These are phyloP conservation scores for Catagonus wagneri DNA, from an alignment of 2,113 vertebrate species.

Conservation along the genomic window DNA sequence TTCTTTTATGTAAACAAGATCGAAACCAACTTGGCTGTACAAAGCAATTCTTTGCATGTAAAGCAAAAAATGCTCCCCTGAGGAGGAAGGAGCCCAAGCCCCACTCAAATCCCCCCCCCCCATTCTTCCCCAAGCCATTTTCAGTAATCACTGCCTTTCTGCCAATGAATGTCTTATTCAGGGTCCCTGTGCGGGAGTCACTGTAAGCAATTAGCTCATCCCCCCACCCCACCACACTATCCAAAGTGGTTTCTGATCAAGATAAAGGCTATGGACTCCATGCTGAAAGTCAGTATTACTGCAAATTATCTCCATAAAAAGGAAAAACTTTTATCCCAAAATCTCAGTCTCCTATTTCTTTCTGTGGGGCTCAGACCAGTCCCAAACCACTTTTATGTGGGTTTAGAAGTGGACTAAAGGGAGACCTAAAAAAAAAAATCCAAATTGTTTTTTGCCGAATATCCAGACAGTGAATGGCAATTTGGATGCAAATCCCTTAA, in stretches of 20 bases:
- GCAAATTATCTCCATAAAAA: slow-evolving; percentile 78
- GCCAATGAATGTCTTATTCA: slow-evolving; percentile 62
- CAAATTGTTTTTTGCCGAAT: neutral
- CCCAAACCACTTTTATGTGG: slow-evolving; percentile 66
- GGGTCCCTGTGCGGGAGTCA: slow-evolving; percentile 59
- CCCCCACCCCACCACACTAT: neutral
- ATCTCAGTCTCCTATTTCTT: slow-evolving; percentile 58
- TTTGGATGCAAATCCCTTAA: slow-evolving; percentile 49
- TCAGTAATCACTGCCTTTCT: slow-evolving; percentile 55
- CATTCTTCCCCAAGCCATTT: slow-evolving; percentile 41
- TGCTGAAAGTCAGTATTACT: slow-evolving; percentile 75
- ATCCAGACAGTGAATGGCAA: neutral
- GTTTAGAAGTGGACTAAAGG: slow-evolving; percentile 60
- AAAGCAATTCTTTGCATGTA: slow-evolving; percentile 78
- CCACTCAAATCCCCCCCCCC: neutral
- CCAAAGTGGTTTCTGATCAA: slow-evolving; percentile 73
- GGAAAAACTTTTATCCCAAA: slow-evolving; percentile 67
- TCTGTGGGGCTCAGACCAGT: slow-evolving; percentile 63
- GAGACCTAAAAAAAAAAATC: slow-evolving; percentile 34
- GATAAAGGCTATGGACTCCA: slow-evolving; percentile 63
- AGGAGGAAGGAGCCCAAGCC: slow-evolving; percentile 69
- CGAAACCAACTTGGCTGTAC: slow-evolving; percentile 75
- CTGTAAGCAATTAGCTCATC: neutral
- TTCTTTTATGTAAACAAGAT: slow-evolving; percentile 77
- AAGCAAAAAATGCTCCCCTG: slow-evolving; percentile 78